Conservation (phyloP, 1,140 invertebrate species). For the Planococcus citri region DNA sequence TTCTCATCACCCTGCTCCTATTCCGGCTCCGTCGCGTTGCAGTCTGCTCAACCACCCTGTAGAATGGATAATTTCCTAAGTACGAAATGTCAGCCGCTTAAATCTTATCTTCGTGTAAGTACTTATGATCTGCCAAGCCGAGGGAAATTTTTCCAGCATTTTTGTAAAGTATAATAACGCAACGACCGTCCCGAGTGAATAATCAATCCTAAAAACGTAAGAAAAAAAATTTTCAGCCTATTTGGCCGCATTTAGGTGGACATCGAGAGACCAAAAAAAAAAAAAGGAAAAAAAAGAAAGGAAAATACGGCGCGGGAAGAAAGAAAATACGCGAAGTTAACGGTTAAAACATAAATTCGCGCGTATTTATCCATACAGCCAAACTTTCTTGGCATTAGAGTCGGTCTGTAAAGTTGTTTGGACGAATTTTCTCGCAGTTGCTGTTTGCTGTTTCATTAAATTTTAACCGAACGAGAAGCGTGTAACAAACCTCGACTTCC, state of each 20-base stretch:
- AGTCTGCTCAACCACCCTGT: too few species aligned
- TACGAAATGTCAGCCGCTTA: background rate
- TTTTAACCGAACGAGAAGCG: background rate
- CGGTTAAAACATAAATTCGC: background rate
- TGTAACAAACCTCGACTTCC: background rate
- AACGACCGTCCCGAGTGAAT: background rate
- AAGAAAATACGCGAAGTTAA: background rate
- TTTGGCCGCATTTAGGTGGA: too few species aligned
- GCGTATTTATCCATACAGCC: background rate
- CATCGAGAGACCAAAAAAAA: too few species aligned
- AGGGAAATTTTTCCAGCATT: too few species aligned
- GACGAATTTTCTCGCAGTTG: background rate
- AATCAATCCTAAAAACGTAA: background rate
- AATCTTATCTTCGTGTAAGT: background rate
- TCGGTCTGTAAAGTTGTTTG: background rate
- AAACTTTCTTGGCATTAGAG: slow-evolving; percentile 3
- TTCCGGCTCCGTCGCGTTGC: too few species aligned
- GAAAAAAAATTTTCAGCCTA: background rate
- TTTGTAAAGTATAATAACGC: background rate
- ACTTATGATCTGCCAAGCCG: too few species aligned
- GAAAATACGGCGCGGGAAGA: too few species aligned
- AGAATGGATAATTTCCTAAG: background rate
- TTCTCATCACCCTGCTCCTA: too few species aligned
- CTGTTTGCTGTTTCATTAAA: slow-evolving; percentile 7
- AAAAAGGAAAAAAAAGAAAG: too few species aligned